Evolutionary conservation across 1,140 invertebrate genomes (phyloP), one percentile per base, ranked within the genome.

Genomic region (Mamestra configurata): DNA sequence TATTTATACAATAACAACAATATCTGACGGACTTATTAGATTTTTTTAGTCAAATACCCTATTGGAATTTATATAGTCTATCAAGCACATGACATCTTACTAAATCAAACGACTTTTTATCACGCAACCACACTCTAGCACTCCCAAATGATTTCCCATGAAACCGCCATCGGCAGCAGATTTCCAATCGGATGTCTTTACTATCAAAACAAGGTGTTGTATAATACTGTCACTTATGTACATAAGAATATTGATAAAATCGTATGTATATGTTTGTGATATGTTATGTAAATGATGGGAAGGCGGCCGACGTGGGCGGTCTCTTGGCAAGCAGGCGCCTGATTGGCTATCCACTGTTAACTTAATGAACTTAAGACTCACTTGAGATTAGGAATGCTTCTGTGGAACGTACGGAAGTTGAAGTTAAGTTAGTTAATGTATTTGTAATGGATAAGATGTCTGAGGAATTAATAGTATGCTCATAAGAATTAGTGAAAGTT

Each of bases 271-370:
- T 59, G 24, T 37, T 31, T 61, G 27, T 27, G 61, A 40, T 66
- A 66, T 49, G 40, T 49, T 43, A 49, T 70, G 66, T 70, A 70
- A 70, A 46, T 70, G 59, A 64, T 18, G 1, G 66, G 66, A 46
- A 46, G 37, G 66, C 61, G 61, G n/a, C 18, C 61, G 35, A 18
- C 40, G 66, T 70, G 66, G 66, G 66, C 66, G 66, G 66, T 43
- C 37, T 20, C 40, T 70, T 1, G 0, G 40, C 35, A 1, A 22
- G 22, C 40, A 5, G 66, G 1, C 66, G 40, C 61, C 7, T 46
- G 66, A 49, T 70, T 46, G 66, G 40, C 35, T 37, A 20, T 40
- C 61, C 18, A 37, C 35, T 24, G 40, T 24, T 46, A 40, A 35
- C 43, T 46, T 35, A 37, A 61, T 61, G 31, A 49, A 46, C 31